Evolutionary conservation across 2,888 invertebrate species (phyloP).

Genomic region (Artemia sp.): DNA sequence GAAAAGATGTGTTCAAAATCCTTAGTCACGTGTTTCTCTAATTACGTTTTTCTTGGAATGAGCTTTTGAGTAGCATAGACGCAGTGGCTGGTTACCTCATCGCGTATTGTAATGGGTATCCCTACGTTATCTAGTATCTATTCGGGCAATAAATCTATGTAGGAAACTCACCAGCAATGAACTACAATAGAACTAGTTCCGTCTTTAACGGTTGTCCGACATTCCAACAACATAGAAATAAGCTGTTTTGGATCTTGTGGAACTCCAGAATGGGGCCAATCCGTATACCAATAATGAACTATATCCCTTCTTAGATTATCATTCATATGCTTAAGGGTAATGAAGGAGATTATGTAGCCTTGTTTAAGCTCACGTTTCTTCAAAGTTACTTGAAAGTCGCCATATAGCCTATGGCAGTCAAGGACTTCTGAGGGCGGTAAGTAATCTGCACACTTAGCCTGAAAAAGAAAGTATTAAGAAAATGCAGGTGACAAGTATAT

Average conservation of each 20-base stretch:
- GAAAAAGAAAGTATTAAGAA: conserved; percentile 29
- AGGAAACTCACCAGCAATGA: conserved; percentile 32
- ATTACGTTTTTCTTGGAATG: too few relatives aligned
- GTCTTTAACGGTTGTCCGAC: conserved; percentile 38
- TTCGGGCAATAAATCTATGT: too few relatives aligned
- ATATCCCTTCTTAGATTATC: conserved; percentile 70
- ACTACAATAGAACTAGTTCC: conserved; percentile 31
- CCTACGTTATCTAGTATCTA: too few relatives aligned
- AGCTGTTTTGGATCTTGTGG: conserved; percentile 66
- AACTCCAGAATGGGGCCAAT: conserved; percentile 74
- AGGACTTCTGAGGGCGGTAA: conserved; percentile 78
- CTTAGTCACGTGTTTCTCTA: neutral
- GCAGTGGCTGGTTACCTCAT: conserved; percentile 43
- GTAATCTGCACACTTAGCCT: conserved; percentile 79
- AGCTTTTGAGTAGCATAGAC: conserved; percentile 30
- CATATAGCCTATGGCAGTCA: conserved; percentile 68
- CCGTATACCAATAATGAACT: conserved; percentile 77
- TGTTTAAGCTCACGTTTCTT: conserved; percentile 76
- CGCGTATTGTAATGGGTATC: conserved; percentile 29
- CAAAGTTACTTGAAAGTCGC: conserved; percentile 69
- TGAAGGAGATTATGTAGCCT: conserved; percentile 69
- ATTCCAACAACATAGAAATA: conserved; percentile 71
- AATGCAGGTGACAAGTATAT: neutral
- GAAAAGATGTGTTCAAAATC: neutral
- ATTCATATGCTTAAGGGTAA: conserved; percentile 61